Percentiles rank a stretch among this genome's conserved stretches.
Conservation (phyloP, 2,113 vertebrate genomes). For the Phyllostomus discolor region DNA sequence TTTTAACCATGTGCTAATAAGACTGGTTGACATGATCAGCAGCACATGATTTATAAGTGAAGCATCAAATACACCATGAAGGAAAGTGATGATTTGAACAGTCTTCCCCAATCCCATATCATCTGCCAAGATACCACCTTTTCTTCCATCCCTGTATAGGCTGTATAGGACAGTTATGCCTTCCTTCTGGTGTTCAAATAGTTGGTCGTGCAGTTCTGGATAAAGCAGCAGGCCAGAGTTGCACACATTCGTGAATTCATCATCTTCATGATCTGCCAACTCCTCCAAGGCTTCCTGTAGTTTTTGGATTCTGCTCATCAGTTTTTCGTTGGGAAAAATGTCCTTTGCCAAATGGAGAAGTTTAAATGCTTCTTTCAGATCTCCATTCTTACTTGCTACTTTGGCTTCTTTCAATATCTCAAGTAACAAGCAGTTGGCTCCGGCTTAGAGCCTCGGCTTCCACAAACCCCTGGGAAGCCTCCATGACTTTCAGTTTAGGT, state of each 20-base stretch:
- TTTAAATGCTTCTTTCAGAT: constrained; percentile 83
- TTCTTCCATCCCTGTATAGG: constrained; percentile 83
- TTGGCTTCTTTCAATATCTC: constrained; percentile 82
- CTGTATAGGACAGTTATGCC: constrained; percentile 91
- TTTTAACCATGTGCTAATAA: constrained; percentile 90
- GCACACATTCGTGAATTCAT: constrained; percentile 88
- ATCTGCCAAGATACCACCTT: constrained; percentile 92
- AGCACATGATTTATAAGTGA: constrained; percentile 83
- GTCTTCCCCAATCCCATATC: constrained; percentile 99
- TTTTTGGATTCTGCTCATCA: constrained; percentile 83
- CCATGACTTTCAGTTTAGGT: background rate
- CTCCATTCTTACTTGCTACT: constrained; percentile 81
- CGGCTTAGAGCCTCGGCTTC: constrained; percentile 22
- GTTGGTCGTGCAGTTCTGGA: constrained; percentile 85
- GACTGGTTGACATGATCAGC: constrained; percentile 92
- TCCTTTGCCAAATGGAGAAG: constrained; percentile 82
- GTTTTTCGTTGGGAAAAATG: constrained; percentile 86
- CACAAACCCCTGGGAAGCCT: background rate
- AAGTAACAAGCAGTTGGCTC: constrained; percentile 29
- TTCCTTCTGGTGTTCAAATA: constrained; percentile 91
- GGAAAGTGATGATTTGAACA: constrained; percentile 93
- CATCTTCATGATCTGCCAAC: constrained; percentile 72
- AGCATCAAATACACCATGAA: constrained; percentile 93
- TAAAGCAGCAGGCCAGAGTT: constrained; percentile 88
- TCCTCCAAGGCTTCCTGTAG: constrained; percentile 81